Evolutionary conservation across 2,888 invertebrate species (phyloP).

Genomic region (Acronicta leporina): DNA sequence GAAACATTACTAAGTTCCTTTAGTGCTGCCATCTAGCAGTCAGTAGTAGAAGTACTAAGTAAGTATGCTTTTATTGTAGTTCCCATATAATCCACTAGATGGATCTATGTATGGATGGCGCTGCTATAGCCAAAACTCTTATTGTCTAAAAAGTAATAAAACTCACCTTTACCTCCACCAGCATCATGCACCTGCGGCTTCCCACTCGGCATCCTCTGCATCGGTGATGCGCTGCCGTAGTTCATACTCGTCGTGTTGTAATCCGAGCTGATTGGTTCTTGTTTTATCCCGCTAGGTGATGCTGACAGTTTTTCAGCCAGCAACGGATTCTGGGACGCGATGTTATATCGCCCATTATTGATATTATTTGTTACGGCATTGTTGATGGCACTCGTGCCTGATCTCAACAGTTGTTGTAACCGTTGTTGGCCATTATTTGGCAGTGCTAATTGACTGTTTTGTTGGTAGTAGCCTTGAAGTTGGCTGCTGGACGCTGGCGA

Average conservation of each 20-base stretch:
- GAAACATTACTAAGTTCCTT: conserved; percentile 25
- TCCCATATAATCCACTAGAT: conserved; percentile 17
- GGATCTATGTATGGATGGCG: conserved; percentile 4
- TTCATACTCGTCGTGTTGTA: conserved; percentile 86
- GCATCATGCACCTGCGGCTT: conserved; percentile 87
- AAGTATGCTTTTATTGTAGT: conserved; percentile 6
- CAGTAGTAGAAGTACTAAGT: conserved; percentile 26
- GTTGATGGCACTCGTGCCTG: conserved; percentile 85
- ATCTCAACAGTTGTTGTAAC: conserved; percentile 81
- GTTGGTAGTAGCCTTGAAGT: conserved; percentile 83
- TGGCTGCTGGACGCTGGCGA: conserved; percentile 83
- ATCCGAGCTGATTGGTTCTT: conserved; percentile 86
- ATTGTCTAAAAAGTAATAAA: conserved; percentile 56
- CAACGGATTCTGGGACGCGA: conserved; percentile 95
- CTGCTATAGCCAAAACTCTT: conserved; percentile 23
- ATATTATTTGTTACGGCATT: conserved; percentile 82
- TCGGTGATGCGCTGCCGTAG: conserved; percentile 85
- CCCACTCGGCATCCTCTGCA: conserved; percentile 87
- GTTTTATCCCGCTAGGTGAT: conserved; percentile 91
- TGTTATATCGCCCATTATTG: conserved; percentile 92
- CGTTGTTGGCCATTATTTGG: conserved; percentile 84
- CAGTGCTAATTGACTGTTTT: conserved; percentile 72
- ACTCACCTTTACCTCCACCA: conserved; percentile 89
- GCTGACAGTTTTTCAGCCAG: conserved; percentile 95
- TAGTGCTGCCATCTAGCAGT: conserved; percentile 67